Evolutionary conservation across 2,113 vertebrate genomes (phyloP).

Genomic region (Acrocephalus kingi): DNA sequence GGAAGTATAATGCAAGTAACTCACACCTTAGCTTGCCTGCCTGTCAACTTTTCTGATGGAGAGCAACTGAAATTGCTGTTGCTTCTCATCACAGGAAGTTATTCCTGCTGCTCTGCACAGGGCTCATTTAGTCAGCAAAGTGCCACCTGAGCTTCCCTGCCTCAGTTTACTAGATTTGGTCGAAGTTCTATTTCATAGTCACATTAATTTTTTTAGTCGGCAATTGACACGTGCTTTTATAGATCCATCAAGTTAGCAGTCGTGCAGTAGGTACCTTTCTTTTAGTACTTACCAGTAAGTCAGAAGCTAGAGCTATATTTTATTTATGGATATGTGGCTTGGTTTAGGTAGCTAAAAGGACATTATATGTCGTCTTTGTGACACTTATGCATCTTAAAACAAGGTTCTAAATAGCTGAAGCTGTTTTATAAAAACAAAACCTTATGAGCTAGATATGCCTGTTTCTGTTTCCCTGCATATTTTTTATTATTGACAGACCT

Average conservation of each 20-base stretch:
- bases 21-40: not conserved
- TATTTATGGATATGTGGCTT: not conserved
- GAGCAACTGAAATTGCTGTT: not conserved
- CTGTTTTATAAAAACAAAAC: not conserved
- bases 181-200: not conserved
- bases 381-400: not conserved
- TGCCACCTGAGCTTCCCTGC: not conserved
- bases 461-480: not conserved
- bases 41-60: not conserved
- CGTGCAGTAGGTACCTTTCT: not conserved
- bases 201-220: not conserved
- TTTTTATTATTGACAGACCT: not conserved
- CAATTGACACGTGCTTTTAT: not conserved
- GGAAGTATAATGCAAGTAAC: not conserved
- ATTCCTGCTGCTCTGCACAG: not conserved
- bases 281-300: not conserved
- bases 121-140: not conserved
- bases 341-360: not conserved
- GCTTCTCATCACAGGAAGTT: not conserved
- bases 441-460: not conserved
- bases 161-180: not conserved
- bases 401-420: not conserved
- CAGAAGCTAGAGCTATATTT: not conserved
- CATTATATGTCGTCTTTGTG: not conserved
- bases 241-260: not conserved